Percentiles rank a stretch among this genome's conserved stretches.
phyloP scores from a whole-genome alignment of 2,888 invertebrate genomes.

The Campaea margaritaria region DNA sequence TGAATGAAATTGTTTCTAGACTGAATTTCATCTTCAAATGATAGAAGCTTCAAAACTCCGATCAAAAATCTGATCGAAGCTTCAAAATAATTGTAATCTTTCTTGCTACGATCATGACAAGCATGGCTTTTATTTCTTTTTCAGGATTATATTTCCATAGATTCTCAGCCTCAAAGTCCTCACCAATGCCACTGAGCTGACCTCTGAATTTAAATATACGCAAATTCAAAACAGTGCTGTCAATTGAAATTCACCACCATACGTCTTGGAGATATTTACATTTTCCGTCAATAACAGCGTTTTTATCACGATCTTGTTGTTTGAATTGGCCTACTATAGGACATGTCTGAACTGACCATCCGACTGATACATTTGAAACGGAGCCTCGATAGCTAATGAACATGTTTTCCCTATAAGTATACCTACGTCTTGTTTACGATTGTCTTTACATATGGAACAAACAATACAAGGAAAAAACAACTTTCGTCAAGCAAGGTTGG shows the following conservation, averaged over 20 bases:
- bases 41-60: too few relatives aligned
- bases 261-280: not conserved
- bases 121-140: too few relatives aligned
- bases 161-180: too few relatives aligned
- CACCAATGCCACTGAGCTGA: too few relatives aligned
- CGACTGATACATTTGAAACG: not conserved
- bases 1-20: too few relatives aligned
- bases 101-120: too few relatives aligned
- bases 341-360: too few relatives aligned
- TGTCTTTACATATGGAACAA: not conserved
- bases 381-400: slow-evolving; percentile 1
- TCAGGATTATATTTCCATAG: too few relatives aligned
- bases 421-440: slow-evolving; percentile 3
- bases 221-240: not conserved
- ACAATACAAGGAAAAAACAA: not conserved
- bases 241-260: too few relatives aligned
- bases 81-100: too few relatives aligned
- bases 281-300: not conserved
- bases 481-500: not conserved
- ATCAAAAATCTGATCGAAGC: too few relatives aligned
- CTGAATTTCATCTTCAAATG: too few relatives aligned
- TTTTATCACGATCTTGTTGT: slow-evolving; percentile 8
- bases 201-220: not conserved
- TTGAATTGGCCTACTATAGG: not conserved
- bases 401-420: slow-evolving; percentile 7